Conservation (phyloP, 2,888 invertebrate genomes). For the Aspidapion aeneum region DNA sequence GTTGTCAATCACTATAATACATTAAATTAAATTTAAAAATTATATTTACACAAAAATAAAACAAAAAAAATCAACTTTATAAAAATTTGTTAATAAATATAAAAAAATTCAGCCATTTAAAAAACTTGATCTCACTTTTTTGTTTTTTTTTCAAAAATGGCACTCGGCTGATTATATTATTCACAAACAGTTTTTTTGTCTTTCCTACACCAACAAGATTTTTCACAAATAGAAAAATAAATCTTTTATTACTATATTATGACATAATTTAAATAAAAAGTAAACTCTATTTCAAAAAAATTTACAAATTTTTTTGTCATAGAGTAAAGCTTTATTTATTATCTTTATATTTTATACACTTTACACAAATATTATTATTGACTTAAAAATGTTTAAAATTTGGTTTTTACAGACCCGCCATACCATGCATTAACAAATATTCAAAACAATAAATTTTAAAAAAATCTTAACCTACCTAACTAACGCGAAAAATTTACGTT, state of each 20-base stretch:
- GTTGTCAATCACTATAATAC: background rate
- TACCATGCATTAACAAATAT: background rate
- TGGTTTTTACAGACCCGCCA: background rate
- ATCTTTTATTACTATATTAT: background rate
- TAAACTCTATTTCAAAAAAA: too few relatives aligned
- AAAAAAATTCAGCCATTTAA: background rate
- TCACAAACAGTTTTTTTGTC: too few relatives aligned
- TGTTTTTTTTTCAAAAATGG: background rate
- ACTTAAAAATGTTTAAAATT: background rate
- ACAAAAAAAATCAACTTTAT: background rate
- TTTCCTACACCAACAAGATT: background rate
- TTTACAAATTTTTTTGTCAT: background rate
- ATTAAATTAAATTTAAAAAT: too few relatives aligned
- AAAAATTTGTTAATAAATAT: background rate
- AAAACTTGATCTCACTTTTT: background rate
- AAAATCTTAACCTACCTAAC: too few relatives aligned
- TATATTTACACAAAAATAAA: background rate
- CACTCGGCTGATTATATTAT: background rate
- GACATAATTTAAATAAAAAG: too few relatives aligned
- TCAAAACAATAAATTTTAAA: background rate
- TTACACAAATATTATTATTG: background rate
- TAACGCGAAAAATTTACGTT: too few relatives aligned
- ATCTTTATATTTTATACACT: background rate
- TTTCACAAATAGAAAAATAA: background rate
- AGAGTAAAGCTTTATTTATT: background rate